These are phyloP conservation scores for Botrylloides violaceus DNA, from an alignment of 23 tunicate genomes.

Conservation along the genomic window DNA sequence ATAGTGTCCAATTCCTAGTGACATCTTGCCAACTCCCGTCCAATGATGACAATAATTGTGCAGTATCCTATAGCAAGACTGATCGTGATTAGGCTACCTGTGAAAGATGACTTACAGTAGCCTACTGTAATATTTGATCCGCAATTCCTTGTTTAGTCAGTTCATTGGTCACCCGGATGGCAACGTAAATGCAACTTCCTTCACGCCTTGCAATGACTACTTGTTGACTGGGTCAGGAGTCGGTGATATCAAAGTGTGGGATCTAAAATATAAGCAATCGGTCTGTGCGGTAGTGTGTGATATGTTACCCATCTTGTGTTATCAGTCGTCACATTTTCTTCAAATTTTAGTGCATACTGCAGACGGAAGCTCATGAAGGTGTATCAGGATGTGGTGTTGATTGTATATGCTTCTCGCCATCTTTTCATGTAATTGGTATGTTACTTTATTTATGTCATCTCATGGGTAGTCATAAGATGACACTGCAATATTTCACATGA, in stretches of 20 bases:
- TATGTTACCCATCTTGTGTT: not conserved
- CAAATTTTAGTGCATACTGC: slow-evolving; percentile 30
- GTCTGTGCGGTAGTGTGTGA: slow-evolving; percentile 6
- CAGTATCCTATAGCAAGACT: no score
- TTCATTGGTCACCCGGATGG: slow-evolving; percentile 83
- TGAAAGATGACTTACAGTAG: no score
- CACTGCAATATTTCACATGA: not conserved
- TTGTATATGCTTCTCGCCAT: slow-evolving; percentile 70
- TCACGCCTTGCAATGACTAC: slow-evolving; percentile 61
- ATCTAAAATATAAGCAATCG: slow-evolving; percentile 17
- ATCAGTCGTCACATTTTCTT: slow-evolving; percentile 3
- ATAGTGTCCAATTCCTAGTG: no score
- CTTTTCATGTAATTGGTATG: slow-evolving; percentile 9
- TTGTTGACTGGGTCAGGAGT: slow-evolving; percentile 73
- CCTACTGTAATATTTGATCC: no score
- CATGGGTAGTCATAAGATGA: not conserved
- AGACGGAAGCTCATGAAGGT: slow-evolving; percentile 87
- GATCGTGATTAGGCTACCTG: no score
- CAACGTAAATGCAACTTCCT: slow-evolving; percentile 70
- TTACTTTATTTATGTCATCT: not conserved
- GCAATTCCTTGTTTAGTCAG: no score
- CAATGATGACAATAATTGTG: no score
- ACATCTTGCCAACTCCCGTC: no score
- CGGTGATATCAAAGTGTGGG: slow-evolving; percentile 84
- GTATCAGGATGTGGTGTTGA: slow-evolving; percentile 79